These are phyloP conservation scores for Tadarida brasiliensis DNA, from an alignment of 2,797 vertebrate genomes.

Conservation along the genomic window DNA sequence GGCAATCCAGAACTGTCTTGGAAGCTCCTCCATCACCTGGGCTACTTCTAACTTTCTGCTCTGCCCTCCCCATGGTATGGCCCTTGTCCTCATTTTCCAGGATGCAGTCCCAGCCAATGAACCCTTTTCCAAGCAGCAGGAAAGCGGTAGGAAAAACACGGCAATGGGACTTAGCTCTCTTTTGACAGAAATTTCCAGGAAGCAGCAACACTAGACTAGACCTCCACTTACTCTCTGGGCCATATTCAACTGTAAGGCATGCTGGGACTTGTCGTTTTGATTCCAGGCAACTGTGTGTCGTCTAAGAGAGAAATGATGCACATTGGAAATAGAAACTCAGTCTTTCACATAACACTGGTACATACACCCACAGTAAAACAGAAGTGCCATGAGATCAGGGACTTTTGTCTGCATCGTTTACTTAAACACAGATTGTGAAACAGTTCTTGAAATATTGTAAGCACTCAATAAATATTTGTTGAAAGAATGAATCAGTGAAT, in stretches of 20 bases:
- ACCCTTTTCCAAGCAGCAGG: neutral
- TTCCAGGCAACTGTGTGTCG: neutral
- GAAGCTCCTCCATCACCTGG: neutral
- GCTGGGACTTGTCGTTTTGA: neutral
- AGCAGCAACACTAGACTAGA: neutral
- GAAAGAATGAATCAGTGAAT: constrained; percentile 7
- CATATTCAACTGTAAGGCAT: neutral
- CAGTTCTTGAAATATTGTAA: neutral
- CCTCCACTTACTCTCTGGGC: neutral
- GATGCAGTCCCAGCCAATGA: neutral
- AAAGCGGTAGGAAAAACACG: neutral
- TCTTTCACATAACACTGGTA: neutral
- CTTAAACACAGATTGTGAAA: constrained; percentile 5
- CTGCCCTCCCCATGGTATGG: neutral
- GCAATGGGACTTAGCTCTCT: neutral
- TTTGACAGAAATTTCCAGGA: neutral
- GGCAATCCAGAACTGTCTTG: neutral
- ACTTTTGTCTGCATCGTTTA: neutral
- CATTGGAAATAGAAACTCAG: neutral
- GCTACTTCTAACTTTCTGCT: neutral
- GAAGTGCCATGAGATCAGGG: neutral
- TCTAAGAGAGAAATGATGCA: neutral
- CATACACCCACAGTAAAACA: neutral
- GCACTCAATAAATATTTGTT: neutral
- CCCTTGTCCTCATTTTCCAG: neutral